Evolutionary conservation across 1,140 invertebrate genomes (phyloP).

Genomic region (Prorops nasuta): DNA sequence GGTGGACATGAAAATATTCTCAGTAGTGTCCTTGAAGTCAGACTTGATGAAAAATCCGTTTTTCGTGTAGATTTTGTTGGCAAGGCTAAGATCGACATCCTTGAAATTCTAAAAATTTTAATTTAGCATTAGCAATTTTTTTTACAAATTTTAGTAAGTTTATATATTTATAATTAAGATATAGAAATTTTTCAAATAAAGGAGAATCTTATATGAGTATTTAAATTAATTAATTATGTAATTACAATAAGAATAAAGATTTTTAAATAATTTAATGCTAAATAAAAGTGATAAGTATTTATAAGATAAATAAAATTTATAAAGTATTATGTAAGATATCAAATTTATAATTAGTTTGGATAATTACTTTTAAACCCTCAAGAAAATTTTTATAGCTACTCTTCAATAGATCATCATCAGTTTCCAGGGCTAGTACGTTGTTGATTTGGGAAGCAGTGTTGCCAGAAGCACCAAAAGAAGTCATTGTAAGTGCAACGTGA

Average conservation of each 20-base stretch:
- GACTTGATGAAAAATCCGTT: slow-evolving; percentile 22
- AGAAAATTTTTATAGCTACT: slow-evolving; percentile 22
- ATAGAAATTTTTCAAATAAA: too few relatives aligned
- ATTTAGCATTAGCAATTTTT: too few relatives aligned
- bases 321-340: too few relatives aligned
- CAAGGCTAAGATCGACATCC: slow-evolving; percentile 37
- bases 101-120: slow-evolving; percentile 34
- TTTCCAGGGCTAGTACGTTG: slow-evolving; percentile 27
- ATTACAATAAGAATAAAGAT: too few relatives aligned
- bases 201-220: too few relatives aligned
- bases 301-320: too few relatives aligned
- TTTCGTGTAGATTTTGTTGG: slow-evolving; percentile 40
- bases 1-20: slow-evolving; percentile 27
- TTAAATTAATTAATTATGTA: too few relatives aligned
- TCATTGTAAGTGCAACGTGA: slow-evolving; percentile 38
- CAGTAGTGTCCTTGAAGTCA: slow-evolving; percentile 23
- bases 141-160: too few relatives aligned
- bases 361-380: slow-evolving; percentile 35
- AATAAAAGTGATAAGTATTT: too few relatives aligned
- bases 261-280: too few relatives aligned
- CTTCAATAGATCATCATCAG: slow-evolving; percentile 27
- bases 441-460: slow-evolving; percentile 37
- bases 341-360: too few relatives aligned
- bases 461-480: slow-evolving; percentile 35
- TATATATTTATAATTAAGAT: too few relatives aligned